Conservation (phyloP, 2,797 vertebrate species). For the Arnoldichthys spilopterus region DNA sequence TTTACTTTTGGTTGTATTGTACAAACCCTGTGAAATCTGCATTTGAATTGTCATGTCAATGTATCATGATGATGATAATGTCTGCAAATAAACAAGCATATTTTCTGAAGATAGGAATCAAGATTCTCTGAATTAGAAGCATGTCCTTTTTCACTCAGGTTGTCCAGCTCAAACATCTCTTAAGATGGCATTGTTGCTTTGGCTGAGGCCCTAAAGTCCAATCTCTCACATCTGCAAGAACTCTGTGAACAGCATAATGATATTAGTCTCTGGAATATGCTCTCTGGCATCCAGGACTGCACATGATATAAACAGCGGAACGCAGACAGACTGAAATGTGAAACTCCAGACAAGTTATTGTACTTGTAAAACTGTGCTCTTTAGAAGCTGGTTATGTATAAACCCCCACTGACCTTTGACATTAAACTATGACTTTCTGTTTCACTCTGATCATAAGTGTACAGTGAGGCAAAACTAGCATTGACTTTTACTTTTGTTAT, state of each 20-base stretch:
- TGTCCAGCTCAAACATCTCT: conserved; percentile 54
- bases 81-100: neutral
- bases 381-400: neutral
- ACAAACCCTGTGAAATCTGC: too few species aligned
- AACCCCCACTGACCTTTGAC: neutral
- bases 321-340: neutral
- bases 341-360: neutral
- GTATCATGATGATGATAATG: too few species aligned
- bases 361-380: neutral
- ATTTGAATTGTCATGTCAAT: too few species aligned
- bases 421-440: neutral
- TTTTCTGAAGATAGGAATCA: neutral
- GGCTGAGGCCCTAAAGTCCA: conserved; percentile 23
- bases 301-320: neutral
- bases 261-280: neutral
- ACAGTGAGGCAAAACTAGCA: too few species aligned
- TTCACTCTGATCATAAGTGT: neutral
- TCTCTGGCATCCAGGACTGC: neutral
- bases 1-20: too few species aligned
- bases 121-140: neutral
- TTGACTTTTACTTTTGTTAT: too few species aligned
- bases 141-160: conserved; percentile 63
- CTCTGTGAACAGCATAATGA: conserved; percentile 1
- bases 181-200: neutral
- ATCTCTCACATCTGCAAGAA: conserved; percentile 14